Conservation (phyloP, 2,113 vertebrate genomes). For the Falcunculus frontatus region DNA sequence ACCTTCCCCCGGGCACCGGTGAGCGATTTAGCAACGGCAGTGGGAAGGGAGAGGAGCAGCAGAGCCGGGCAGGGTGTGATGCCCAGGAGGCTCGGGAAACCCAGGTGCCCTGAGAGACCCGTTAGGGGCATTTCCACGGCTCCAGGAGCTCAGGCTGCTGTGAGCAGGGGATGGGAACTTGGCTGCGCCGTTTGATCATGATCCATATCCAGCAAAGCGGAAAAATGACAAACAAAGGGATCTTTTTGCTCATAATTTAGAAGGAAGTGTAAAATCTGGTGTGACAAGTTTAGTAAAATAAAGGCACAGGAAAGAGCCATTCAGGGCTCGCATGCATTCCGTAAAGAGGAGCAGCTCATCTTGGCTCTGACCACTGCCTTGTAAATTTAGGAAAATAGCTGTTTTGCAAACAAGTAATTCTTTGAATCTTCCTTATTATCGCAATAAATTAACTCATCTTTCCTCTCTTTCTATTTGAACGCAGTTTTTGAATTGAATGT, state of each 20-base stretch:
- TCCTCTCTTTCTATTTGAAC: background rate
- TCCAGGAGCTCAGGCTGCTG: background rate
- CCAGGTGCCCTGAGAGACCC: background rate
- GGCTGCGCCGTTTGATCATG: background rate
- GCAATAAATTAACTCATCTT: background rate
- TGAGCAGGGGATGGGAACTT: background rate
- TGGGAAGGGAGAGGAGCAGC: background rate
- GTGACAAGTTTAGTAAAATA: conserved; percentile 47
- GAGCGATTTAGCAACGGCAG: background rate
- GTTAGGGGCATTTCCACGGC: background rate
- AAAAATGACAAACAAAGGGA: conserved; percentile 48
- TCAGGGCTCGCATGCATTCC: background rate
- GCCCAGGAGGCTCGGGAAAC: background rate
- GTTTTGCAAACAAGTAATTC: background rate
- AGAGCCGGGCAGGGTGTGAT: background rate
- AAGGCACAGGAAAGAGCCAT: background rate
- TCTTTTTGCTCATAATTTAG: conserved; percentile 43
- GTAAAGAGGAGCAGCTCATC: background rate
- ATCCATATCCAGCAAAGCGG: background rate
- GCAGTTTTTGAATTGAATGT: background rate
- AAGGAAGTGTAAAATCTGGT: conserved; percentile 56
- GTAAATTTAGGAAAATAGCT: background rate
- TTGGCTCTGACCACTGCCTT: background rate
- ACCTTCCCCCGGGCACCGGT: background rate
- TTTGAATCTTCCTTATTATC: background rate